Percentiles rank a stretch among this genome's conserved stretches.
Conservation (phyloP, 2,113 vertebrate species). For the Neodontobutis hainanensis region DNA sequence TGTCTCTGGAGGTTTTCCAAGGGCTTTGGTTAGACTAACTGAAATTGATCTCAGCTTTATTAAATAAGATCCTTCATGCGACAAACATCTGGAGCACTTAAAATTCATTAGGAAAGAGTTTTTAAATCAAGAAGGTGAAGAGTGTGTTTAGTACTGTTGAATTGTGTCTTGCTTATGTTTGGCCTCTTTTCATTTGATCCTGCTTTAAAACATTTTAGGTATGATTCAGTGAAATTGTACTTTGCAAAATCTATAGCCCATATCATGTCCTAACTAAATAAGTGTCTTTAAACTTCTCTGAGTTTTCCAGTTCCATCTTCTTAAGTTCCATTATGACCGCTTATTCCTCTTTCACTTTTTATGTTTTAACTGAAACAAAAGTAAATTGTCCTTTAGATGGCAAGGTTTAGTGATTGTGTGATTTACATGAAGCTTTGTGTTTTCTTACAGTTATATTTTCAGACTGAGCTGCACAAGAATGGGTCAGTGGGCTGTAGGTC, state of each 20-base stretch:
- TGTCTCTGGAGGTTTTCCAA: neutral
- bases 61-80: neutral
- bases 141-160: neutral
- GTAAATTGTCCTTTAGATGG: no score
- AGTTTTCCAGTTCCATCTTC: no score
- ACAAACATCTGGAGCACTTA: neutral
- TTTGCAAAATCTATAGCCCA: no score
- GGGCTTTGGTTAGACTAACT: neutral
- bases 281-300: no score
- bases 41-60: neutral
- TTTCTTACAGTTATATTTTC: conserved; percentile 83
- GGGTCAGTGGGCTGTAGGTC: conserved; percentile 89
- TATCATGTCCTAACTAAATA: no score
- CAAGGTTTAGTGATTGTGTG: neutral
- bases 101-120: neutral
- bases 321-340: no score
- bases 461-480: conserved; percentile 87
- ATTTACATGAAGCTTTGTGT: conserved; percentile 1
- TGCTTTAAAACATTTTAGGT: no score
- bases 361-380: no score
- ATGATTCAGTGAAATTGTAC: no score
- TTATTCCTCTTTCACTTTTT: no score
- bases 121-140: neutral
- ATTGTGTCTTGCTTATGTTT: neutral
- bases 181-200: neutral